phyloP scores from a whole-genome alignment of 2,888 invertebrate species.

The Pollenia griseotomentosa region DNA sequence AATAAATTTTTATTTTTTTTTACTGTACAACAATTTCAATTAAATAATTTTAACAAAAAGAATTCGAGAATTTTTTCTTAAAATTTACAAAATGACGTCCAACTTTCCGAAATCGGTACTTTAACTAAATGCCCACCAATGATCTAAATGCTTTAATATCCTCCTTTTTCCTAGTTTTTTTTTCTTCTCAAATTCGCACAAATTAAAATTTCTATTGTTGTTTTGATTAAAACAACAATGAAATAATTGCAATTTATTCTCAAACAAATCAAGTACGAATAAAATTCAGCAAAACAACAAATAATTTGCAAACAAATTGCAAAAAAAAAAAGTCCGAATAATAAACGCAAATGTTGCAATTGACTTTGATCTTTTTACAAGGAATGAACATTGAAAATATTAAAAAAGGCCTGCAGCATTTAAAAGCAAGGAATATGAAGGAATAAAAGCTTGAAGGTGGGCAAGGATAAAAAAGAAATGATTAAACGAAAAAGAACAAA shows the following conservation, averaged over 20 bases:
- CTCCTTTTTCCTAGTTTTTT: too few relatives aligned
- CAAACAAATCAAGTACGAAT: slow-evolving; percentile 12
- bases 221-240: slow-evolving; percentile 11
- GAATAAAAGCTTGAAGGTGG: background rate
- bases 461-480: slow-evolving; percentile 31
- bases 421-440: background rate
- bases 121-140: too few relatives aligned
- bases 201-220: too few relatives aligned
- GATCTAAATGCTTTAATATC: too few relatives aligned
- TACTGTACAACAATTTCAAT: too few relatives aligned
- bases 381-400: slow-evolving; percentile 52
- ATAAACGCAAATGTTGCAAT: slow-evolving; percentile 32
- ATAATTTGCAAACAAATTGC: slow-evolving; percentile 18
- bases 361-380: slow-evolving; percentile 66
- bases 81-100: too few relatives aligned
- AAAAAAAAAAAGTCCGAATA: slow-evolving; percentile 10
- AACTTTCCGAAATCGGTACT: too few relatives aligned
- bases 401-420: slow-evolving; percentile 54
- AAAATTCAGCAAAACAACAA: background rate
- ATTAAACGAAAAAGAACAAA: slow-evolving; percentile 5
- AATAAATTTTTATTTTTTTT: too few relatives aligned
- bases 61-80: too few relatives aligned
- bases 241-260: slow-evolving; percentile 26
- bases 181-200: too few relatives aligned
- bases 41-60: too few relatives aligned